Base-by-base conservation (phyloP, 2,888 invertebrate species). In the Xestia sexstrigata region DNA sequence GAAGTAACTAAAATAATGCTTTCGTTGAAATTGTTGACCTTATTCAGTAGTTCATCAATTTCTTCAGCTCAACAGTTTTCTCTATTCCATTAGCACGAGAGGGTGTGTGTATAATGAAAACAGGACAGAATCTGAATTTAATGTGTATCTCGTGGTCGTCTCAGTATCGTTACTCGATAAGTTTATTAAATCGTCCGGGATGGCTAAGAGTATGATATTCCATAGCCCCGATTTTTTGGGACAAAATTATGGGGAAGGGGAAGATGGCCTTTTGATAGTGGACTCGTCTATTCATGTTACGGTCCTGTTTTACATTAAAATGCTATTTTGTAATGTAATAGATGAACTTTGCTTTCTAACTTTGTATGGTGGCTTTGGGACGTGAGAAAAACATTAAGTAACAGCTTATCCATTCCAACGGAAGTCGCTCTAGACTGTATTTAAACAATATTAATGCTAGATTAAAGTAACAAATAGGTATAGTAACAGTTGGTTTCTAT, bases 91-190 rank as follows among this genome's bases (percentile, higher is more conserved):
- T 89, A 86, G 85, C 83, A 90, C 89, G 87, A 89, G 89, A 91
- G 93, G 91, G 93, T 91, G 90, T 92, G 90, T 92, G 90, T 91
- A 92, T 92, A 94, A 95, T 92, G 92, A 92, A 93, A 94, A 93
- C 91, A 90, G 92, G 90, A 93, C 92, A 92, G 92, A 91, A 94
- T 93, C 91, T 92, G 90, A 94, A 93, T 93, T 93, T 92, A 94
- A 94, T 93, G 89, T 89, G 86, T 91, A 90, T 88, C 88, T 88
- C 88, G 88, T 89, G 90, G 89, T 85, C 88, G 89, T 90, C 91
- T 90, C 92, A 89, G 91, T 91, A 93, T 92, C 90, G 90, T 92
- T 92, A 92, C 90, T 91, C 86, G 90, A 92, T 93, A 91, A 91
- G 86, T 90, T 91, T 91, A 90, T 92, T 90, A 90, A 90, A 91